Base-by-base conservation (phyloP, 2,888 invertebrate genomes). In the Melipona bicolor region DNA sequence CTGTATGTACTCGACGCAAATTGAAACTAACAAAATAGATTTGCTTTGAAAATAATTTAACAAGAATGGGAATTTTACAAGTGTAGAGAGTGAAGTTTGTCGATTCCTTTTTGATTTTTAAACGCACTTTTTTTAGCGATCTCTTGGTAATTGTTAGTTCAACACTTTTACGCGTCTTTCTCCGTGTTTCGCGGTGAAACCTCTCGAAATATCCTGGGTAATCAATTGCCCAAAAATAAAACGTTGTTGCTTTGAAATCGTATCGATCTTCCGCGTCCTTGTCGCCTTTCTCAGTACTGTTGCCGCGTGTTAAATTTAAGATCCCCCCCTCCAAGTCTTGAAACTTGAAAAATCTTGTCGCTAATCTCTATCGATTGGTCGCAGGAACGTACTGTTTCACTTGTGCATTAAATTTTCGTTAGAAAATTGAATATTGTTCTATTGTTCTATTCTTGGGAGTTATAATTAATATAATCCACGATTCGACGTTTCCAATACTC, bases 171-270 rank as follows among this genome's bases (percentile, higher is more conserved):
- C 2, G 13, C 13, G 1, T 4, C 3, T 13, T 24, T 67, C 15
- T 54, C 32, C 69, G 52, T 21, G 13, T 69, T 69, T 21, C 52
- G 1, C 24, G 13, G 49, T 13, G 27, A 43, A 67, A 65, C 24
- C 17, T 75, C 56, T 59, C 11, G 21, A 27, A 67, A 56, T 75
- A 67, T 67, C 67, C 56, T 43, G 49, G 56, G 77, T 62, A 68
- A 77, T 62, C 61, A 70, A 70, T 75, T 67, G 21, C 17, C 52
- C 27, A 27, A 36, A 75, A 75, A 75, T 75, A 75, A 67, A 75
- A 75, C 56, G 76, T 64, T 77, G 80, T 62, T 79, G 71, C 73
- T 69, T 59, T 49, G 24, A 15, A 69, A 74, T 36, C 56, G 50
- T 54, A 43, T 73, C 80, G 80, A 79, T 81, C 68, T 27, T 49